These are phyloP conservation scores for Rhinolophus ferrumequinum DNA, from an alignment of 2,113 vertebrate genomes.

Conservation along the genomic window DNA sequence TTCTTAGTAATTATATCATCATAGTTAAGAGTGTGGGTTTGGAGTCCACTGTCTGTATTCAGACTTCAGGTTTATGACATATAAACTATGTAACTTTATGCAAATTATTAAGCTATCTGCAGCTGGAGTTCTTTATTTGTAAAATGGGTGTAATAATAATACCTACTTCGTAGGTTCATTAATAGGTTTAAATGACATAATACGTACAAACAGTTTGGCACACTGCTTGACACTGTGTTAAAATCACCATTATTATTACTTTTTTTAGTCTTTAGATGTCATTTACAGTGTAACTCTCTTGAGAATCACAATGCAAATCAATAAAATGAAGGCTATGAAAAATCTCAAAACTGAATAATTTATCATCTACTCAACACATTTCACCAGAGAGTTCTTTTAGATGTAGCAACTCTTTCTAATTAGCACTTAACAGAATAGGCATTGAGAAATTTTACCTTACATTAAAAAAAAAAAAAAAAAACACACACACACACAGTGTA, in stretches of 20 bases:
- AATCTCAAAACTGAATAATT: background rate
- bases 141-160: background rate
- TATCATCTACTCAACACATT: slow-evolving; percentile 5
- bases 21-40: background rate
- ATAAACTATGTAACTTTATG: background rate
- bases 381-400: background rate
- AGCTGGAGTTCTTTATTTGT: background rate
- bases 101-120: background rate
- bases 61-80: background rate
- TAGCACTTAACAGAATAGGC: background rate
- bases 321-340: background rate
- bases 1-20: background rate
- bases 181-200: background rate
- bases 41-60: background rate
- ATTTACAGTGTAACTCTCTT: background rate
- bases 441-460: background rate
- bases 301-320: background rate
- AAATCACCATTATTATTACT: background rate
- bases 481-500: background rate
- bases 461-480: background rate
- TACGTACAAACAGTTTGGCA: background rate
- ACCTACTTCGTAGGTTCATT: background rate
- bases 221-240: background rate
- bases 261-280: background rate
- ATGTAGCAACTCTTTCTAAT: background rate